These are phyloP conservation scores for Globodera rostochiensis DNA, from an alignment of 1,140 invertebrate species.

Conservation along the genomic window DNA sequence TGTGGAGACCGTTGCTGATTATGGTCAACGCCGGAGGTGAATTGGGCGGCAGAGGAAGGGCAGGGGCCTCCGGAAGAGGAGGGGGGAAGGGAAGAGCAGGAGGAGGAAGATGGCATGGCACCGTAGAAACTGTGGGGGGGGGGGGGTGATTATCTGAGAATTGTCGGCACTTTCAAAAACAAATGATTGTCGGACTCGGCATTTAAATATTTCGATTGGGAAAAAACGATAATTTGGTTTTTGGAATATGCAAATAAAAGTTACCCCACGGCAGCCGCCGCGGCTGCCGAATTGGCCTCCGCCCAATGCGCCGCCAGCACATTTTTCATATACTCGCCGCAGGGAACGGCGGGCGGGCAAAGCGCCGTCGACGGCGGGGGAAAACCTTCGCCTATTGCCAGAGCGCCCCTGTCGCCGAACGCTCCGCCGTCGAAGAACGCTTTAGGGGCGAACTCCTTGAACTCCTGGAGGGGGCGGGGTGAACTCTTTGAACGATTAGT, in stretches of 20 bases:
- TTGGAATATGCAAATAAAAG: constrained; percentile 1
- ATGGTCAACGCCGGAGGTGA: constrained; percentile 8
- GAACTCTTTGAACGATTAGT: not conserved
- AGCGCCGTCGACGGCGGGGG: constrained; percentile 8
- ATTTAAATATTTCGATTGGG: not conserved
- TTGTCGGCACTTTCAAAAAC: constrained; percentile 1
- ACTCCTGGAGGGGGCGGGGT: not conserved
- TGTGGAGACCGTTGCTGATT: not conserved
- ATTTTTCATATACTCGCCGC: constrained; percentile 45
- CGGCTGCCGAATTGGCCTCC: constrained; percentile 17
- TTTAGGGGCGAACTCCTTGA: constrained; percentile 1
- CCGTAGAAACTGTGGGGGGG: not conserved
- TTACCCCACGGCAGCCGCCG: constrained; percentile 18
- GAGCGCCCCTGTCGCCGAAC: not conserved
- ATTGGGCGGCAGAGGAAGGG: constrained; percentile 12
- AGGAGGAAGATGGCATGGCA: constrained; percentile 11
- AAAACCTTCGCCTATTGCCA: not conserved
- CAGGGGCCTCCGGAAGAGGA: not conserved
- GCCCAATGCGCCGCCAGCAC: constrained; percentile 40
- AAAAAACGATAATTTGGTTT: not conserved
- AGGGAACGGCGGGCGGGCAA: constrained; percentile 13
- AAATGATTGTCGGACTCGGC: not conserved
- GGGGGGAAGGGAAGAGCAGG: constrained; percentile 7
- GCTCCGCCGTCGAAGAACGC: constrained; percentile 4
- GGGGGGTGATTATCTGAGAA: constrained; percentile 15